Conservation (phyloP, 2,888 invertebrate species). For the Colletes collaris region DNA sequence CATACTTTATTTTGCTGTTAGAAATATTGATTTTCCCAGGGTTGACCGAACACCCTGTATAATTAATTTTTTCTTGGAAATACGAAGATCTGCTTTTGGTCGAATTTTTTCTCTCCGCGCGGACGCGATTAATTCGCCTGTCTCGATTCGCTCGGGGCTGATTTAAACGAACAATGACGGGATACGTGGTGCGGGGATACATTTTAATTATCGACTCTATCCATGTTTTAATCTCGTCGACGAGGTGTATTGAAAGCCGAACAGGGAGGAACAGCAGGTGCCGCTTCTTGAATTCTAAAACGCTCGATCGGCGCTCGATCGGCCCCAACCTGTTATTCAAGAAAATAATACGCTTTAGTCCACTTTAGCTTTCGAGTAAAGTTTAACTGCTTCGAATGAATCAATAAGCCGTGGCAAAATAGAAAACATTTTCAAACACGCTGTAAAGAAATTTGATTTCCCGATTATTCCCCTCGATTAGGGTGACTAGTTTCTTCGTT, state of each 20-base stretch:
- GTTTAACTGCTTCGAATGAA: slow-evolving; percentile 20
- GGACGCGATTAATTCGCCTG: slow-evolving; percentile 11
- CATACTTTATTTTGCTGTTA: too few species aligned
- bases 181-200: slow-evolving; percentile 26
- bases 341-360: slow-evolving; percentile 34
- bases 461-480: slow-evolving; percentile 13
- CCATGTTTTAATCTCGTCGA: slow-evolving; percentile 22
- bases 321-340: slow-evolving; percentile 35
- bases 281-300: slow-evolving; percentile 16
- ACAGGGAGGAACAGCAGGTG: slow-evolving; percentile 35
- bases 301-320: slow-evolving; percentile 41
- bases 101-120: not conserved
- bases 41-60: too few species aligned
- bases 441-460: not conserved
- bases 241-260: slow-evolving; percentile 21
- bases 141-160: slow-evolving; percentile 21
- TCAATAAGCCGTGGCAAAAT: slow-evolving; percentile 4
- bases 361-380: slow-evolving; percentile 15
- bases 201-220: slow-evolving; percentile 51
- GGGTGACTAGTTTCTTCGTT: slow-evolving; percentile 1
- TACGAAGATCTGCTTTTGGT: too few species aligned
- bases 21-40: too few species aligned
- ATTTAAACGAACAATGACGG: slow-evolving; percentile 39
- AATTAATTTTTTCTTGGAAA: too few species aligned
- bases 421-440: not conserved